Conservation (phyloP, 2,113 vertebrate species). For the Equus przewalskii region DNA sequence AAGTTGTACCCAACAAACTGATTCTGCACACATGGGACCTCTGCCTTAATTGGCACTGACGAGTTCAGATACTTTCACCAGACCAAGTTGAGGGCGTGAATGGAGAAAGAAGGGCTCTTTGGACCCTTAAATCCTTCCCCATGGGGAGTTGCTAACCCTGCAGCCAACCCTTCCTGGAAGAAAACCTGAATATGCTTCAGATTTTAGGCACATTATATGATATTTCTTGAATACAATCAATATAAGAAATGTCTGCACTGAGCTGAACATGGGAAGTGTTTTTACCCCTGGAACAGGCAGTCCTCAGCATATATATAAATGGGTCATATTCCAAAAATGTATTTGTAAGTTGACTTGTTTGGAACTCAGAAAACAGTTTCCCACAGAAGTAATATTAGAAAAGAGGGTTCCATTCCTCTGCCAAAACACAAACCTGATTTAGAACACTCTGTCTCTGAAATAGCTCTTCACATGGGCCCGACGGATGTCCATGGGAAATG, state of each 20-base stretch:
- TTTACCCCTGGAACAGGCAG: constrained; percentile 20
- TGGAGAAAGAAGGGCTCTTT: neutral
- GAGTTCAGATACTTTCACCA: neutral
- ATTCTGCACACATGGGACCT: neutral
- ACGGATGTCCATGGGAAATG: constrained; percentile 25
- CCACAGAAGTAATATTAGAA: constrained; percentile 83
- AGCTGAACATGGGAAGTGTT: neutral
- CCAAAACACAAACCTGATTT: constrained; percentile 76
- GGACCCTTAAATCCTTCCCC: neutral
- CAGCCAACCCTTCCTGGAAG: neutral
- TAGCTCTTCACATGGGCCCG: constrained; percentile 62
- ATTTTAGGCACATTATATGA: neutral
- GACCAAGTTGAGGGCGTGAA: neutral
- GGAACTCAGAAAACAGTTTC: constrained; percentile 79
- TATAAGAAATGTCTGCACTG: constrained; percentile 1
- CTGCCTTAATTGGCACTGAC: neutral
- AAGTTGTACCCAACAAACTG: neutral
- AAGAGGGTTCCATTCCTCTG: constrained; percentile 73
- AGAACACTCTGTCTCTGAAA: constrained; percentile 77
- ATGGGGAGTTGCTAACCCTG: neutral
- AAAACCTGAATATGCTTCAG: neutral
- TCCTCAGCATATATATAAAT: constrained; percentile 47
- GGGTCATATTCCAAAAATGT: constrained; percentile 76
- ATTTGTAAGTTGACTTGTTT: constrained; percentile 75
- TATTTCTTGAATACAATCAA: constrained; percentile 23